phyloP scores from a whole-genome alignment of 2,113 vertebrate species.

The Neodon shergylaensis region DNA sequence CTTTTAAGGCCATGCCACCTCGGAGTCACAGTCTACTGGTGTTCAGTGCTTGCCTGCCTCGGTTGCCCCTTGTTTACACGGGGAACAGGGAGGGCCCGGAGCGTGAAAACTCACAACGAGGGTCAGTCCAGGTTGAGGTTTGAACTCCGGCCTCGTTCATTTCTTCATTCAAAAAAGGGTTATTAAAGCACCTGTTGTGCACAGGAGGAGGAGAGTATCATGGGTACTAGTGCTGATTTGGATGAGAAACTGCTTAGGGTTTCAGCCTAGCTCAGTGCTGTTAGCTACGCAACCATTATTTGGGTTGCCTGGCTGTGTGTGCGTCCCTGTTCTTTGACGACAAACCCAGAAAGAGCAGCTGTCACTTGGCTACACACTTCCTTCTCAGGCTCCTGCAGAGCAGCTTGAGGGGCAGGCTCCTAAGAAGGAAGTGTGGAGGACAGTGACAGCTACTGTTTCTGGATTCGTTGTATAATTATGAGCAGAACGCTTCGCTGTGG shows the following conservation, averaged over 20 bases:
- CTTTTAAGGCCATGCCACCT: constrained; percentile 39
- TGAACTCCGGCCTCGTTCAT: neutral
- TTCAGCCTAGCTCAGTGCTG: neutral
- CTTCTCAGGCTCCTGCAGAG: neutral
- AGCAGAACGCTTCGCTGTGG: neutral
- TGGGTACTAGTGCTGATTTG: neutral
- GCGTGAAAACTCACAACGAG: neutral
- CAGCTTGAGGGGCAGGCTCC: neutral
- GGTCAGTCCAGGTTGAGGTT: neutral
- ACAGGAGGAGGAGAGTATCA: neutral
- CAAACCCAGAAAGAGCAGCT: neutral
- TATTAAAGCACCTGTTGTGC: neutral
- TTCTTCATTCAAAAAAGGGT: constrained; percentile 15
- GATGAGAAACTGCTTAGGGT: neutral
- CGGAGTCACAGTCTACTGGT: neutral
- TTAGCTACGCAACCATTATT: neutral
- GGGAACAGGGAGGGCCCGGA: neutral
- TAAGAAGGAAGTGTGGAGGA: neutral
- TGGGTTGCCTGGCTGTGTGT: neutral
- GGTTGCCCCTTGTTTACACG: neutral
- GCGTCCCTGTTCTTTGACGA: neutral
- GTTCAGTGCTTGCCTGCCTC: neutral
- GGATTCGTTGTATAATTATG: neutral
- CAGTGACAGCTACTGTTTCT: neutral
- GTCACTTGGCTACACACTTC: neutral